These are phyloP conservation scores for Beroe ovata DNA, from an alignment of 37 sponge, comb jelly and placozoan genomes.

Conservation along the genomic window DNA sequence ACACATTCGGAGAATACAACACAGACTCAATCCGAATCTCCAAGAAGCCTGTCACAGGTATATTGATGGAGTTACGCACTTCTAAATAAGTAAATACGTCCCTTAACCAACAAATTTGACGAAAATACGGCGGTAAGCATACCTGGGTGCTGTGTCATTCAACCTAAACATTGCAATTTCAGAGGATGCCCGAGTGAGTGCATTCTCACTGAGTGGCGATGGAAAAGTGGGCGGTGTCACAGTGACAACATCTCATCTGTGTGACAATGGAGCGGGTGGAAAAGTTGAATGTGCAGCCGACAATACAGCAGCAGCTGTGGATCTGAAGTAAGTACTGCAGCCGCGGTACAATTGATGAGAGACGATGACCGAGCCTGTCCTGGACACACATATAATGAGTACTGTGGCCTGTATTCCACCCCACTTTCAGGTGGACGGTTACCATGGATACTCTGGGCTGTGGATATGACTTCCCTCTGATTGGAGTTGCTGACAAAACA, in stretches of 20 bases:
- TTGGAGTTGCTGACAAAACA: slow-evolving; percentile 20
- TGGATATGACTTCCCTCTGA: slow-evolving; percentile 47
- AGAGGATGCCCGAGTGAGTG: slow-evolving; percentile 28
- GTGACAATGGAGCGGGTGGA: neutral
- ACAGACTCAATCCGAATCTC: slow-evolving; percentile 40
- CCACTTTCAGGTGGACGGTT: slow-evolving; percentile 34
- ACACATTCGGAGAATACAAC: slow-evolving; percentile 16
- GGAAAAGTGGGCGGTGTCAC: neutral
- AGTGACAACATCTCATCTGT: neutral
- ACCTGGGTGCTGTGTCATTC: no score
- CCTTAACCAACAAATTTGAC: no score
- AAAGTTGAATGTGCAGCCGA: neutral
- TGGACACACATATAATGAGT: no score
- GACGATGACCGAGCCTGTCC: no score
- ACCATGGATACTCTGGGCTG: neutral
- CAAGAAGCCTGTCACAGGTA: no score
- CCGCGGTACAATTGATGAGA: no score
- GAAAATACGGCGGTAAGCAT: no score
- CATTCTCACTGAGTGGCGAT: slow-evolving; percentile 14
- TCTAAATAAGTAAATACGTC: no score
- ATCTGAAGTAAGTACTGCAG: neutral
- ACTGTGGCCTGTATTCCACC: no score
- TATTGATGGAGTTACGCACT: no score
- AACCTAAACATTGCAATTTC: no score
- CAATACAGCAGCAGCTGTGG: neutral